Conservation (phyloP, 2,888 invertebrate species). For the Rapana venosa region DNA sequence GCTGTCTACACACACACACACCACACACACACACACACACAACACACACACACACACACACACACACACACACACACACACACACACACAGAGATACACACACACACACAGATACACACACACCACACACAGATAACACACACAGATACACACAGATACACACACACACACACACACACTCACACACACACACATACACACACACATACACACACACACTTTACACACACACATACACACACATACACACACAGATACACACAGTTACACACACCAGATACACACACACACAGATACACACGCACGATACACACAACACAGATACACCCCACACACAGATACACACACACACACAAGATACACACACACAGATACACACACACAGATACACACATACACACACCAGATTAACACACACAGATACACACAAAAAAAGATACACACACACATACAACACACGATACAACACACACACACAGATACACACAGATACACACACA, state of each 20-base stretch:
- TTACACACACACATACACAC: background rate
- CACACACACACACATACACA: background rate
- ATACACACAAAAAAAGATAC: too few species aligned
- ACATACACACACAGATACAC: background rate
- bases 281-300: background rate
- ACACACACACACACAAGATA: too few species aligned
- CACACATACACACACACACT: background rate
- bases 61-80: background rate
- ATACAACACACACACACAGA: too few species aligned
- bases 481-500: too few species aligned
- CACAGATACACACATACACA: too few species aligned
- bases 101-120: background rate
- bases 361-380: too few species aligned
- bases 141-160: background rate
- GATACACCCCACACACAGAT: too few species aligned
- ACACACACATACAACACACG: too few species aligned
- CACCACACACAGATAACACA: background rate
- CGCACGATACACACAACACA: too few species aligned
- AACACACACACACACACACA: background rate
- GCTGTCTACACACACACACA: background rate
- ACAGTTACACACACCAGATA: background rate
- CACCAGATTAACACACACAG: too few species aligned
- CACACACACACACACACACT: background rate
- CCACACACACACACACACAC: background rate
- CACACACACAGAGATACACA: background rate